Evolutionary conservation across 2,888 invertebrate genomes (phyloP), one percentile per base, ranked within the genome.

Genomic region (Acronicta psi): DNA sequence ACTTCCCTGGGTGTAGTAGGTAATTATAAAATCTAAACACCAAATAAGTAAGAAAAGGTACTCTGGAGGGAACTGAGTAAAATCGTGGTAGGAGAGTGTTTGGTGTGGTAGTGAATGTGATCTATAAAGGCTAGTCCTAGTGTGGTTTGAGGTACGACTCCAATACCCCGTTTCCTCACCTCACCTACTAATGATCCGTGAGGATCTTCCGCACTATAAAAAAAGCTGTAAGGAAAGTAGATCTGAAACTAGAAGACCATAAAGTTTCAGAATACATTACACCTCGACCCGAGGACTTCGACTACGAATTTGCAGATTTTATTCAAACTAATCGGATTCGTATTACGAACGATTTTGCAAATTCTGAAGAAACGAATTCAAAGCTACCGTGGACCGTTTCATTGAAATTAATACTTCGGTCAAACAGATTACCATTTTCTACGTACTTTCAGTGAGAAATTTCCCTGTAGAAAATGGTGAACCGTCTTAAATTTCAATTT

Each of bases 361-460:
- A 85, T 85, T 86, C 79, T 59, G 42, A 62, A 77, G 81, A 82
- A 84, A 81, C 75, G 76, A 75, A 83, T 81, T 80, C 75, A 79
- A 75, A 79, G 77, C 74, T 64, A 70, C 71, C 59, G 49, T 60
- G 54, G 59, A 77, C 73, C 64, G 73, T 66, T 73, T 75, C 68
- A 82, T 82, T 85, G 84, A 85, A 85, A 88, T 85, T 83, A 84
- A 86, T 84, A 84, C 86, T 80, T 79, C 71, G 71, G 77, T 80
- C 79, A 79, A 83, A 79, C 74, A 79, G 80, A 85, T 87, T 83
- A 81, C 76, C 74, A 77, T 75, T 80, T 77, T 69, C 60, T 57
- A 58, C 62, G 67, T 60, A 61, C 69, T 76, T 70, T 53, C 50
- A 44, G 44, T 51, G 23, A 59, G 49, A 60, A 59, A 59, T 57